phyloP scores from a whole-genome alignment of 2,797 vertebrate species.

The Chaetodon trifasciatus region DNA sequence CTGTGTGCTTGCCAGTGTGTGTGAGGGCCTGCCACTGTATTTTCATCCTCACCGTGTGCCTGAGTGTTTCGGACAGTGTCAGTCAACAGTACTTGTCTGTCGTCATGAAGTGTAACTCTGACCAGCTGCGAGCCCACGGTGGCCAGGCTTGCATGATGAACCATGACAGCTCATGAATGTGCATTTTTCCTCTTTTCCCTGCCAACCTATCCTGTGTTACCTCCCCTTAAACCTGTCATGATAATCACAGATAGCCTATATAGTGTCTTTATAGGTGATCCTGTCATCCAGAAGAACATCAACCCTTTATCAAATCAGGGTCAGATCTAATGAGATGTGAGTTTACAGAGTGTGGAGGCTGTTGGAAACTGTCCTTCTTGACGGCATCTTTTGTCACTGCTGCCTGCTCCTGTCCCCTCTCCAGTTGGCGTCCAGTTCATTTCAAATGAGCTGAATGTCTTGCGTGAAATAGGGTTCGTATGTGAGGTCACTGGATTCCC shows the following conservation, averaged over 20 bases:
- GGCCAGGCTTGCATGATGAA: slow-evolving; percentile 29
- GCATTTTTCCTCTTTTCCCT: slow-evolving; percentile 26
- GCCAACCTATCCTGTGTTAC: neutral
- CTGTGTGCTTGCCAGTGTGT: neutral
- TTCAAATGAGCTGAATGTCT: too few species aligned
- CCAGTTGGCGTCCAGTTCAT: too few species aligned
- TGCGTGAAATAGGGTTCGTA: neutral
- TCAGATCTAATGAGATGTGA: neutral
- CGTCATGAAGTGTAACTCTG: neutral
- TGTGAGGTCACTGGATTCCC: neutral
- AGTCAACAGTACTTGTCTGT: slow-evolving; percentile 4
- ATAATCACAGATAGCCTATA: neutral
- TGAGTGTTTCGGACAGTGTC: slow-evolving; percentile 8
- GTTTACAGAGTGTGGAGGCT: neutral
- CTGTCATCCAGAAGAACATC: neutral
- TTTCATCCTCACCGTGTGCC: neutral
- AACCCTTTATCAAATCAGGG: neutral
- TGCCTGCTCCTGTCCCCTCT: too few species aligned
- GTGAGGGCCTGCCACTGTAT: neutral
- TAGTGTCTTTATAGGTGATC: neutral
- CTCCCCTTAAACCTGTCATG: neutral
- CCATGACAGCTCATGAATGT: slow-evolving; percentile 52
- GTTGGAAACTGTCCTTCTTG: too few species aligned
- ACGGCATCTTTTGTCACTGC: too few species aligned
- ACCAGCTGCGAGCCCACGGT: slow-evolving; percentile 49